phyloP scores from a whole-genome alignment of 2,797 vertebrate genomes.

The Rhynchonycteris naso region DNA sequence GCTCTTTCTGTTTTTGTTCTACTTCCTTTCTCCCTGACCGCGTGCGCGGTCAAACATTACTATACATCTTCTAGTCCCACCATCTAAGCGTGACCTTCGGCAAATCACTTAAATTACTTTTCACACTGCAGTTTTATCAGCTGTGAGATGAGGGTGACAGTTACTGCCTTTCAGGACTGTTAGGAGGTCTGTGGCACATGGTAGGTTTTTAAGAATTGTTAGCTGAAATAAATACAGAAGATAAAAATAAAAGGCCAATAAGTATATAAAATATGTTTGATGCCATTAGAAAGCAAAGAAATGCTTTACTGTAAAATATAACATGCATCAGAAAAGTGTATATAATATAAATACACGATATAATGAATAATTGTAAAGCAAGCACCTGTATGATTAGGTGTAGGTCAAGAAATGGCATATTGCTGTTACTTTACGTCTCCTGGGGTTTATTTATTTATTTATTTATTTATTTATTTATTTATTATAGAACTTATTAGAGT shows the following conservation, averaged over 20 bases:
- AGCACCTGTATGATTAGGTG: neutral
- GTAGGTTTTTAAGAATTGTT: constrained; percentile 12
- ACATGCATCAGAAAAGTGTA: constrained; percentile 12
- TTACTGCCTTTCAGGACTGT: neutral
- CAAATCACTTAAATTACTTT: neutral
- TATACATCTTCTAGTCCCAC: neutral
- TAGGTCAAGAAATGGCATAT: neutral
- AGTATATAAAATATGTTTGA: neutral
- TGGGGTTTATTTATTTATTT: neutral
- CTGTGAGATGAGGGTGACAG: neutral
- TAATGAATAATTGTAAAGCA: constrained; percentile 37
- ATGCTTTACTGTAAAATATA: neutral
- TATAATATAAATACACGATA: neutral
- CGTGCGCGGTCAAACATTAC: too few species aligned
- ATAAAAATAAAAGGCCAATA: constrained; percentile 17
- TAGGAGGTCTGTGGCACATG: neutral
- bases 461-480: too few species aligned
- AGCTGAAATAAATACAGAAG: constrained; percentile 41
- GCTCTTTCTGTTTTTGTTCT: neutral
- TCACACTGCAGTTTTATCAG: neutral
- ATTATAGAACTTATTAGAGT: too few species aligned
- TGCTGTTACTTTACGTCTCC: neutral
- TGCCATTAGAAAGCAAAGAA: constrained; percentile 47
- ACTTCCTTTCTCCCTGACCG: neutral
- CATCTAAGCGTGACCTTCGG: neutral